These are phyloP conservation scores for Carlito syrichta DNA, from an alignment of 2,113 vertebrate species.

Conservation along the genomic window DNA sequence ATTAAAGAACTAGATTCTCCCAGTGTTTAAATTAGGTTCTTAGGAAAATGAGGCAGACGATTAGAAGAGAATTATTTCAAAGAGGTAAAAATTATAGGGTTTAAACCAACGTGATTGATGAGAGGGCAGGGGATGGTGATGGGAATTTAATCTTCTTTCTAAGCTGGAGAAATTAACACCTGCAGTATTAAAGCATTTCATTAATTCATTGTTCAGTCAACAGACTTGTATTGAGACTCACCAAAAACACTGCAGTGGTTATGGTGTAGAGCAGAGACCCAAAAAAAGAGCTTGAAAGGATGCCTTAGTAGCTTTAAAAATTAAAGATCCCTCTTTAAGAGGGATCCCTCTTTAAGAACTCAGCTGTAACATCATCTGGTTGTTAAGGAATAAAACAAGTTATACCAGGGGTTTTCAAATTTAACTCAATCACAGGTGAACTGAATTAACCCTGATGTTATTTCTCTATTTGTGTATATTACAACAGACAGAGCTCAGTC, in stretches of 20 bases:
- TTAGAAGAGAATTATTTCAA: background rate
- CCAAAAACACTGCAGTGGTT: background rate
- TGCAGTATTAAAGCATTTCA: background rate
- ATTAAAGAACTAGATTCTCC: conserved; percentile 44
- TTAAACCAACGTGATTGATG: background rate
- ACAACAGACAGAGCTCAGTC: background rate
- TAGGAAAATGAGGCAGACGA: background rate
- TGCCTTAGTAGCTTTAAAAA: background rate
- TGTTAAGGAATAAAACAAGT: background rate
- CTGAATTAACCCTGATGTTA: background rate
- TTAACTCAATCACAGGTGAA: background rate
- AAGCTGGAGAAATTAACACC: background rate
- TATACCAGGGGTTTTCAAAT: background rate
- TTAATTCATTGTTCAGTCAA: background rate
- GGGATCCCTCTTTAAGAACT: background rate
- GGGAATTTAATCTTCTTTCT: background rate
- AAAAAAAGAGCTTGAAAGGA: background rate
- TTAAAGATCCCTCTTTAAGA: background rate
- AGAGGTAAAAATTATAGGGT: background rate
- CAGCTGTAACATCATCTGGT: background rate
- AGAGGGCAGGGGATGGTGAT: background rate
- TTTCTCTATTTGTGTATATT: background rate
- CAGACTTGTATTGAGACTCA: background rate
- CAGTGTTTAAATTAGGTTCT: conserved; percentile 9
- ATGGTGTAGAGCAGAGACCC: no score